These are phyloP conservation scores for Macrostomum lignano DNA, from an alignment of 1,140 invertebrate species.

Conservation along the genomic window DNA sequence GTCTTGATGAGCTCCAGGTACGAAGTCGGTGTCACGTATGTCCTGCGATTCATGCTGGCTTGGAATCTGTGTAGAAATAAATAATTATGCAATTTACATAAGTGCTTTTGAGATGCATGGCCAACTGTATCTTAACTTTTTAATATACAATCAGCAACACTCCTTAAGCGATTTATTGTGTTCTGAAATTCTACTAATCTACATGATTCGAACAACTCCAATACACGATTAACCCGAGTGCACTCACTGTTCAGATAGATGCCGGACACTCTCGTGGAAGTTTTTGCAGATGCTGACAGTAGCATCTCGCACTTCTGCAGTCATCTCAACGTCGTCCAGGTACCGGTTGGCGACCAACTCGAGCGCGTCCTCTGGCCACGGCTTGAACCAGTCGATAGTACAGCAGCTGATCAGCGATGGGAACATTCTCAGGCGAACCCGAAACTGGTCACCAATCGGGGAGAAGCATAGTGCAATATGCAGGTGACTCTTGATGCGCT, in stretches of 20 bases:
- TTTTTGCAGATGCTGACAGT: constrained; percentile 25
- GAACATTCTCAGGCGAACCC: constrained; percentile 24
- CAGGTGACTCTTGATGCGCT: constrained; percentile 20
- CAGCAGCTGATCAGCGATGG: constrained; percentile 28
- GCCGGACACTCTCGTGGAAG: constrained; percentile 21
- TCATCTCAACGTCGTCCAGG: constrained; percentile 26
- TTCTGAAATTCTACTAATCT: no score
- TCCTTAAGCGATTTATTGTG: no score
- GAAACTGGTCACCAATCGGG: constrained; percentile 26
- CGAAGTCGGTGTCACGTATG: constrained; percentile 26
- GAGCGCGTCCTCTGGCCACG: constrained; percentile 27
- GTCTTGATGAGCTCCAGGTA: constrained; percentile 27
- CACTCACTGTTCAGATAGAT: constrained; percentile 21
- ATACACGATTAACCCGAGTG: no score
- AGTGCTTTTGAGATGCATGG: no score
- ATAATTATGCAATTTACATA: no score
- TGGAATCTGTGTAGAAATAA: background rate
- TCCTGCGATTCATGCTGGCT: constrained; percentile 13
- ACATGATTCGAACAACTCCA: no score
- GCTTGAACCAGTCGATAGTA: constrained; percentile 27
- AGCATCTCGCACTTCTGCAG: constrained; percentile 14
- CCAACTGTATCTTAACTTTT: no score
- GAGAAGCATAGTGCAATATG: constrained; percentile 26
- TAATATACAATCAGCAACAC: no score
- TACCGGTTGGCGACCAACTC: constrained; percentile 24